Evolutionary conservation across 2,797 vertebrate species (phyloP).

Genomic region (Epinephelus awoara): DNA sequence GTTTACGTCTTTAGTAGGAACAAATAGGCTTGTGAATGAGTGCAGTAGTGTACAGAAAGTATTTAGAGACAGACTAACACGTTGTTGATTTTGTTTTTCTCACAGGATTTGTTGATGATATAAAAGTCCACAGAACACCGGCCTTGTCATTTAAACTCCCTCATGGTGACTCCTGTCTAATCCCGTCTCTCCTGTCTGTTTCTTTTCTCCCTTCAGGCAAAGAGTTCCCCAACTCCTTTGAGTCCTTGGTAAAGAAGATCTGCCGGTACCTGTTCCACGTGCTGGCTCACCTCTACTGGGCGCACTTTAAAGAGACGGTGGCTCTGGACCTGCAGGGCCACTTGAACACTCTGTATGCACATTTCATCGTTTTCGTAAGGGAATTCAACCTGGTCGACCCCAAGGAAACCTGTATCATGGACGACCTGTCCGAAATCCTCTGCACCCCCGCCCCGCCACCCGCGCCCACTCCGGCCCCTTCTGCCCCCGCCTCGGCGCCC

Average conservation of each 20-base stretch:
- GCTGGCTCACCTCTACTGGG: slow-evolving; percentile 98
- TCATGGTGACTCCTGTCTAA: slow-evolving; percentile 13
- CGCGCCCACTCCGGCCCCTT: slow-evolving; percentile 58
- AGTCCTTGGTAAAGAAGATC: slow-evolving; percentile 98
- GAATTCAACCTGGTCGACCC: slow-evolving; percentile 99
- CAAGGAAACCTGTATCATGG: slow-evolving; percentile 99
- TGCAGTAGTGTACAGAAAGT: not conserved
- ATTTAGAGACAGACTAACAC: not conserved
- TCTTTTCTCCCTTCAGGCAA: slow-evolving; percentile 86
- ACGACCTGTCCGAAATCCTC: slow-evolving; percentile 97
- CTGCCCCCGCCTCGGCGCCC: slow-evolving; percentile 68
- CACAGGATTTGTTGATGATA: not conserved
- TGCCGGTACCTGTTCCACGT: slow-evolving; percentile 97
- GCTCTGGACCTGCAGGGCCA: slow-evolving; percentile 97
- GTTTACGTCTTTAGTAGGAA: not conserved
- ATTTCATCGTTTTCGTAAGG: slow-evolving; percentile 98
- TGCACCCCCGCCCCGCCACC: slow-evolving; percentile 85
- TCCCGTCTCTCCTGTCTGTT: slow-evolving; percentile 3
- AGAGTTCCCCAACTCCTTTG: slow-evolving; percentile 97
- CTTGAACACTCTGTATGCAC: slow-evolving; percentile 97
- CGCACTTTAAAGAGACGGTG: slow-evolving; percentile 98
- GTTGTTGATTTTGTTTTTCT: not conserved
- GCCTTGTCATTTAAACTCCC: not conserved
- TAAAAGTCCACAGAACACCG: not conserved
- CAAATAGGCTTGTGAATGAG: too few species aligned